Base-by-base conservation (phyloP, 2,797 vertebrate species). In the Craterocephalus amniculus region DNA sequence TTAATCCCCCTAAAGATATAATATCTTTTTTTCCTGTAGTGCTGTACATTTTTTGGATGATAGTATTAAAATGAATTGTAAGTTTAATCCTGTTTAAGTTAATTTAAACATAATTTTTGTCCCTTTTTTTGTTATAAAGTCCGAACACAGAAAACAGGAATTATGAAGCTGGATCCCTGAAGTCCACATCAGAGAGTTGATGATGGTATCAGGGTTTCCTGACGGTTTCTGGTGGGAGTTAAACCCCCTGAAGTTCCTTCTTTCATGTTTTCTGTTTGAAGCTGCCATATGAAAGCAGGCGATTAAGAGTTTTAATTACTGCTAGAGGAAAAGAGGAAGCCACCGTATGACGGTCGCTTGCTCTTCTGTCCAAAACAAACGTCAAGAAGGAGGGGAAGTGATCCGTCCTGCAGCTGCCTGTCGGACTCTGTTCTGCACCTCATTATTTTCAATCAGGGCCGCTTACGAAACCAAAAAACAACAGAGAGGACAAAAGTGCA, bases 391-490 rank as follows among this genome's bases (percentile, higher is more conserved):
- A 14, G 34, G 52, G 26, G 65, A 56, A 62, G 70, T 76, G 36
- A 52, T 80, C 58, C 2, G 34, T 66, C 1, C 76, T 64, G 68
- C 74, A 58, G 76, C 73, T 58, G 72, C 11, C 58, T 43, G 22
- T 76, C 73, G 31, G 6, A 55, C 62, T 2, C 40, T 26, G 36
- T 40, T 63, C 68, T 73, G 63, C 48, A 27, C 24, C 40, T 69
- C 56, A 61, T 85, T 83, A 73, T 78, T 78, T 40, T 78, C 31
- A 79, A 83, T 87, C 5, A 6, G 65, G 84, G 67, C 0, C 68
- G 0, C 57, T 90, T 90, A 88, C 5, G 49, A 90, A 89, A 80
- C 58, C 27, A 59, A 73, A 68, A 90, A 78, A n/a, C 72, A 81
- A 82, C 81, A 70, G 49, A 62, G 71, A 56, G 36, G 68, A 70